Base-by-base conservation (phyloP, 2,113 vertebrate species). In the Castor canadensis region DNA sequence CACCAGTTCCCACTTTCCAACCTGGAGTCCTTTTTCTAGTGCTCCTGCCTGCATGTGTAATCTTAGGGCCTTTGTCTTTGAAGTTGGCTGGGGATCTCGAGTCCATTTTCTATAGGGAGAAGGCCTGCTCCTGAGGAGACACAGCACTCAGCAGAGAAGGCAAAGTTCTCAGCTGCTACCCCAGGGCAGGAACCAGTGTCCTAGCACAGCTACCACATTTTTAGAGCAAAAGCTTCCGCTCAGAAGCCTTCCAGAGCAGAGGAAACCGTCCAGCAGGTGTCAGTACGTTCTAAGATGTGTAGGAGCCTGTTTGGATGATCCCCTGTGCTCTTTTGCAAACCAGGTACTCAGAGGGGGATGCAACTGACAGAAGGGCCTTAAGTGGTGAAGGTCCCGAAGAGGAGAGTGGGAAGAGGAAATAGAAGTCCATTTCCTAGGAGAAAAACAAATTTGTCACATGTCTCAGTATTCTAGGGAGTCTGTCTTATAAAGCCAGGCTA, bases 241-340 rank as follows among this genome's bases (percentile, higher is more conserved):
- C 54, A 54, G 45, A 32, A 9, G 49, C 45, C 79, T 93, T 73
- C 15, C 17, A 45, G 60, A 49, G 75, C 60, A 64, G 52, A 47
- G 52, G 49, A 72, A 93, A 87, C 52, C 0, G 15, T 81, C 94
- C 83, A 97, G 93, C 88, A 96, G 93, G 54, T 90, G 94, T 95
- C 97, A 97, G 95, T 75, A 82, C 52, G 91, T 83, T 91, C 87
- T 69, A 94, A 80, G 54, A n/a, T 0, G 45, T 91, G 47, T 1
- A 1, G 67, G 49, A 85, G 38, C 35, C 32, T 52, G n/a, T 22
- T 9, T 64, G 52, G 60, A n/a, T 24, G 58, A 32, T 69, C 3
- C 7, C n/a, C 19, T 15, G 40, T n/a, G 47, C 20, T 80, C 56
- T 76, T 87, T 95, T 84, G 32, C 43, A 97, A 75, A 71, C 11